Base-by-base conservation (phyloP, 2,888 invertebrate genomes). In the Machimus atricapillus region DNA sequence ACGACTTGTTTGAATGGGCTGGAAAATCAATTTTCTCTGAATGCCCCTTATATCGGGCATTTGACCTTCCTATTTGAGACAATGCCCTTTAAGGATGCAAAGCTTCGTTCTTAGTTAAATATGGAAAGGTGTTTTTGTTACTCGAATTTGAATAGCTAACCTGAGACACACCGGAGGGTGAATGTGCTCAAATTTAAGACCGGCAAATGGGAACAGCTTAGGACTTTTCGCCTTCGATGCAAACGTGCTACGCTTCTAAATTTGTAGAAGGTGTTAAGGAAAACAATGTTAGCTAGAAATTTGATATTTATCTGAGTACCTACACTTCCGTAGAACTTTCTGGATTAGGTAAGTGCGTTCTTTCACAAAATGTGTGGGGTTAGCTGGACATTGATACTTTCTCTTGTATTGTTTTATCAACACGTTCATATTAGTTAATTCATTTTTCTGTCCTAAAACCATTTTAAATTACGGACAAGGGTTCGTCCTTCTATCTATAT, bases 21-120 rank as follows among this genome's bases (percentile, higher is more conserved):
- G 37, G 58, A 66, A 37, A 82, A 58, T 82, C 58, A 82, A 82
- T 82, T 82, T 82, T 66, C 58, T 37, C 66, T 9, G 34, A 82
- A 16, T 58, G 31, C 19, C 19, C 58, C 31, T 56, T 23, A 66
- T 66, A 81, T 27, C 31, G 58, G 34, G 19, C 66, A 34, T 82
- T 82, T 82, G 73, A 85, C 85, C 74, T 46, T 34, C 85, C 43
- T 74, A 85, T 85, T 74, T 74, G 43, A 85, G 73, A 85, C 85
- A 85, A 85, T 74, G 74, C 34, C 74, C 74, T 66, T 73, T 43
- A 31, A 43, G 46, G 46, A 74, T 66, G 66, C 73, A 85, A 16
- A 74, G 9, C 37, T 31, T 14, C 74, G 8, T 85, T 74, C 12
- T 85, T 73, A 27, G 23, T 46, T n/a, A 85, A 73, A 46, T 85